Evolutionary conservation across 2,113 vertebrate genomes (phyloP), one percentile per base, ranked within the genome.

Genomic region (Heliornis fulica): DNA sequence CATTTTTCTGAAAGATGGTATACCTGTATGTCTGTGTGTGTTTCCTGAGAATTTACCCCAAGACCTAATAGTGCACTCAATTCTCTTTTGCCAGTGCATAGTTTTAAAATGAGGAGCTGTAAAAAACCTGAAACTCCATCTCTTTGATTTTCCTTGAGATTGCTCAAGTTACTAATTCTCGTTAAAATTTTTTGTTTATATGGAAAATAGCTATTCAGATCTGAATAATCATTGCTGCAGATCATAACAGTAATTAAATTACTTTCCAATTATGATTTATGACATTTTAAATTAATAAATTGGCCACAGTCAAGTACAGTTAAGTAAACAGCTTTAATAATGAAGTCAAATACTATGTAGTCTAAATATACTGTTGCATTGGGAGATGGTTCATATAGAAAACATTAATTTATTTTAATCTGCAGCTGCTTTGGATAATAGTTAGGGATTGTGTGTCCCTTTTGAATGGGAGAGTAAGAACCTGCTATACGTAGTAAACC

Each of bases 101-200:
- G 16, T 23, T 94, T 66, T 82, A 83, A 92, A 92, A 48, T 43
- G 54, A 7, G 26, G 34, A 81, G 8, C 70, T 95, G 16, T 53
- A 51, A 51, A 41, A 21, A 70, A 41, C 32, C 14, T 59, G 28
- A 50, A 45, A 45, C 41, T 93, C 51, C 18, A 71, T 56, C 36
- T 57, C 60, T 51, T 54, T 93, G 46, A 45, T 90, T 82, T 91
- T 91, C 51, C 60, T 94, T n/a, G 31, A 89, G 82, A 69, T 76
- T 93, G 43, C 41, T 89, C 69, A 59, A 93, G 60, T 69, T 91
- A 54, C 60, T 95, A 46, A 81, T 94, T 97, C 95, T 88, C 72
- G 87, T 90, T 81, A 91, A 41, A 25, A 22, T 61, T 56, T 18
- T 72, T 91, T 28, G 13, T 90, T 54, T 85, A 17, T 72, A 21